Percentiles rank a stretch among this genome's conserved stretches.
phyloP scores from a whole-genome alignment of 2,113 vertebrate genomes.

The Poeciliopsis retropinna region DNA sequence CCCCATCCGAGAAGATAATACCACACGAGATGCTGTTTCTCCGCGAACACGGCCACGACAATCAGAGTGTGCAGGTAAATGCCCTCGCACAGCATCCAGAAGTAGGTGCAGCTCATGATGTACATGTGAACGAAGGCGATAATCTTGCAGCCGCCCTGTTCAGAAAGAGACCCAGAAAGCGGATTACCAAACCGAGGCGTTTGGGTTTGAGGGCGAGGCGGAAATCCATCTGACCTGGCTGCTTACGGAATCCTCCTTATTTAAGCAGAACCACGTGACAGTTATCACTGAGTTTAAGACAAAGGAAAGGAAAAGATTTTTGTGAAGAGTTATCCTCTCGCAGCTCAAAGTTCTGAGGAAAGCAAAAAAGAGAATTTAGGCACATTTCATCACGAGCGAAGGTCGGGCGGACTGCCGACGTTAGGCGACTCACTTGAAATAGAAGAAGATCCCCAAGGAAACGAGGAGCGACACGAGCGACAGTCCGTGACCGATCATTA shows the following conservation, averaged over 20 bases:
- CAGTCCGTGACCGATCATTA: conserved; percentile 92
- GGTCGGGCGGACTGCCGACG: background rate
- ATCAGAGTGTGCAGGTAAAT: conserved; percentile 98
- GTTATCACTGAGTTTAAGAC: conserved; percentile 92
- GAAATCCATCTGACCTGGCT: background rate
- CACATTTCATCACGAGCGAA: background rate
- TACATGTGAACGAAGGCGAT: conserved; percentile 91
- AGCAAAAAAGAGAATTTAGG: background rate
- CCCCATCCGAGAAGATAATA: conserved; percentile 98
- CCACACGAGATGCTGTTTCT: conserved; percentile 95
- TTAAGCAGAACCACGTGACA: conserved; percentile 85
- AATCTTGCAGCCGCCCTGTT: conserved; percentile 90
- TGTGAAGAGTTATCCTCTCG: conserved; percentile 97
- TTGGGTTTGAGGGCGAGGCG: background rate
- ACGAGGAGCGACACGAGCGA: conserved; percentile 90
- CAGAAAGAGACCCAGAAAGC: background rate
- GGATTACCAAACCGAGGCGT: background rate
- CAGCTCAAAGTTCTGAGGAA: conserved; percentile 92
- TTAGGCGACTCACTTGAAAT: conserved; percentile 91
- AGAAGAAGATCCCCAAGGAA: conserved; percentile 94
- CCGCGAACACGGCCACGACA: conserved; percentile 96
- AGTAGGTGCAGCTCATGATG: conserved; percentile 94
- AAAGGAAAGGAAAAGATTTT: conserved; percentile 97
- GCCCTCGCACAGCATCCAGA: conserved; percentile 99
- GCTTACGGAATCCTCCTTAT: conserved; percentile 90